Evolutionary conservation across 1,140 invertebrate species (phyloP), one percentile per base, ranked within the genome.

Genomic region (Philopotamus ludificatus): DNA sequence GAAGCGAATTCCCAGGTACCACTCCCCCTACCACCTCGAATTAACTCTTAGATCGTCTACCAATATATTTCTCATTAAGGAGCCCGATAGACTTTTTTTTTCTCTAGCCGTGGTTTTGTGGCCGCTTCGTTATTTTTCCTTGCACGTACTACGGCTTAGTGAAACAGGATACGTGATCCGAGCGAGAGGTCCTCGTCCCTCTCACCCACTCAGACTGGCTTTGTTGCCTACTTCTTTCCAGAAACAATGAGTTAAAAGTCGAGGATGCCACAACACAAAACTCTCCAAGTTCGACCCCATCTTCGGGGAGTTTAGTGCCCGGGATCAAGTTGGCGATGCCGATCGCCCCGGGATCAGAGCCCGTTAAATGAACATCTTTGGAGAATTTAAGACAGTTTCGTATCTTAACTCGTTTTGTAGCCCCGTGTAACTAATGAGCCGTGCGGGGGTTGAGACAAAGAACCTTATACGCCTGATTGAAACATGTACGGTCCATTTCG

Each of bases 151-250:
- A 62, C 49, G 68, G 65, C 68, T 70, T 70, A 64, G 65, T 59
- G 65, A 61, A 70, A 70, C 68, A 70, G 68, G 61, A 64, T 70
- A 70, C 68, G 68, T 70, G 68, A 63, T 34, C 42, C 45, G 60
- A 62, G 65, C 61, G 62, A 67, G 45, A 67, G 68, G 67, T 70
- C 63, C 68, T 67, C 68, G 63, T 63, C 64, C 50, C 59, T n/a
- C 16, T 47, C 47, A 15, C 16, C 4, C 20, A 8, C 44, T 4
- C 8, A 44, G 16, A 44, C 39, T 51, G 1, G 44, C 68, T 59
- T 54, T 63, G 59, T 63, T 67, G 51, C 28, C 64, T 61, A 65
- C 64, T 64, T 58, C 53, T 66, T 49, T 55, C 22, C 12, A 23
- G 60, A 64, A 63, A 66, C 63, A 70, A 66, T 70, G 44, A 60